A percentile compares a stretch with the other conserved stretches of the same genome.
phyloP scores from a whole-genome alignment of 2,797 vertebrate species.

The Stomatorhinus walkeri region DNA sequence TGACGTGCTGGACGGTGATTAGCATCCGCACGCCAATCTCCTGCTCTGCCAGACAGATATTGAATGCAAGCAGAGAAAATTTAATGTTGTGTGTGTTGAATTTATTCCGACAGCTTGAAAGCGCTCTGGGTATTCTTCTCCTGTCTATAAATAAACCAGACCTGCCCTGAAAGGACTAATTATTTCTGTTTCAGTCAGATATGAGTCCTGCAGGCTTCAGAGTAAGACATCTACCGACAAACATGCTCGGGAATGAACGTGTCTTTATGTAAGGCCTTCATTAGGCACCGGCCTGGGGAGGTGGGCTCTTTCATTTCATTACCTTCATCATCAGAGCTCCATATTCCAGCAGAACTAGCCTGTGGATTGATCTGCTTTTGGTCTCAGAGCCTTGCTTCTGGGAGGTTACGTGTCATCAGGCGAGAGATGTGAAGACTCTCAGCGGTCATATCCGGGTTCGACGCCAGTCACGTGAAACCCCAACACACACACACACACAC shows the following conservation, averaged over 20 bases:
- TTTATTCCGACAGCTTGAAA: slow-evolving; percentile 28
- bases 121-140: slow-evolving; percentile 27
- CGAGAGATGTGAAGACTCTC: not conserved
- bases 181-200: not conserved
- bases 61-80: not conserved
- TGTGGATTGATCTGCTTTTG: slow-evolving; percentile 24
- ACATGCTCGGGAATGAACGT: slow-evolving; percentile 31
- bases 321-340: slow-evolving; percentile 14
- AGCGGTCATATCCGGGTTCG: not conserved
- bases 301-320: not conserved
- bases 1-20: not conserved
- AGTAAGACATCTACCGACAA: slow-evolving; percentile 29
- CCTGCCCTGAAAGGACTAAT: slow-evolving; percentile 10
- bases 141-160: slow-evolving; percentile 10
- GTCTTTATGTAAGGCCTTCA: slow-evolving; percentile 4
- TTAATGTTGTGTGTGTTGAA: slow-evolving; percentile 15
- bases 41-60: slow-evolving; percentile 18
- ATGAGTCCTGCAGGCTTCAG: slow-evolving; percentile 29
- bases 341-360: slow-evolving; percentile 19
- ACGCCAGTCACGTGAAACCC: not conserved
- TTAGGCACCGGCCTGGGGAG: not conserved
- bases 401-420: not conserved
- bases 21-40: slow-evolving; percentile 14
- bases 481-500: not conserved
- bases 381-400: slow-evolving; percentile 22